phyloP scores from a whole-genome alignment of 2,797 vertebrate species.

The Pipistrellus kuhlii region DNA sequence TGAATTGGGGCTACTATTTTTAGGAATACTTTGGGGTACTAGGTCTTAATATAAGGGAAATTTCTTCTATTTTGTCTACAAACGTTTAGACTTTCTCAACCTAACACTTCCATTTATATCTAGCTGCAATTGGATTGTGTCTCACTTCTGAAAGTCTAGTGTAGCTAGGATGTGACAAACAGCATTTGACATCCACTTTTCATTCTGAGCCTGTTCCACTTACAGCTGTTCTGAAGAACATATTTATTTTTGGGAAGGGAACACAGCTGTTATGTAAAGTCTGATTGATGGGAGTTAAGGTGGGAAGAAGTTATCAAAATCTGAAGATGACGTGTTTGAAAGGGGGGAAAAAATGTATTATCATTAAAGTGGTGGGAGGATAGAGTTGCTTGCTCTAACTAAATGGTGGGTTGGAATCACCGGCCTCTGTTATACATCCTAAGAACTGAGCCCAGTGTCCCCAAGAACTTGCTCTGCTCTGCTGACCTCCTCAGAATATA shows the following conservation, averaged over 20 bases:
- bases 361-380: constrained; percentile 84
- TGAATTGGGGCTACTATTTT: neutral
- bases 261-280: constrained; percentile 85
- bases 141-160: constrained; percentile 72
- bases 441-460: neutral
- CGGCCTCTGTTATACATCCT: neutral
- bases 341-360: constrained; percentile 82
- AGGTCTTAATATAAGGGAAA: neutral
- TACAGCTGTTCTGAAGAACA: constrained; percentile 84
- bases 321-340: constrained; percentile 79
- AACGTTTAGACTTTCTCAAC: neutral
- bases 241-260: constrained; percentile 81
- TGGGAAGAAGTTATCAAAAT: constrained; percentile 86
- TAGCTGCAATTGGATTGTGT: constrained; percentile 1
- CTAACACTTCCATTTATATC: constrained; percentile 62
- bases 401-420: neutral
- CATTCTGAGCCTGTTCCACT: constrained; percentile 77
- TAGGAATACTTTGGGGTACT: neutral
- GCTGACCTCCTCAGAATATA: neutral
- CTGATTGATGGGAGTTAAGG: constrained; percentile 87
- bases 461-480: neutral
- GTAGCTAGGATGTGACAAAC: constrained; percentile 65
- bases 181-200: constrained; percentile 66
- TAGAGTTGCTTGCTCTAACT: constrained; percentile 78
- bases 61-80: neutral